Conservation (phyloP, 2,888 invertebrate species). For the Oscheius myriophilus region DNA sequence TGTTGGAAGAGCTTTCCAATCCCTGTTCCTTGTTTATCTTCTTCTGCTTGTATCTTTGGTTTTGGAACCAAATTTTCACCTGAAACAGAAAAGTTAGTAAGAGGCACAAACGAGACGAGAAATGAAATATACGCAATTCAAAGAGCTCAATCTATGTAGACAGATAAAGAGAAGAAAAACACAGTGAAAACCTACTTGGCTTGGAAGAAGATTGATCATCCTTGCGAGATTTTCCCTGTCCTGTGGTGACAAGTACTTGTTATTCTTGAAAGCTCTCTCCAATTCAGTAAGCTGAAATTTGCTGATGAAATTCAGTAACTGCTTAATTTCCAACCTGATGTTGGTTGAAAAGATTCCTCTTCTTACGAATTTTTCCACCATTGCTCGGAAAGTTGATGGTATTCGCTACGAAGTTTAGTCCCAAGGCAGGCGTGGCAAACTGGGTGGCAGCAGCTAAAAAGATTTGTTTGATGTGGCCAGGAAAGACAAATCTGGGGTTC, state of each 20-base stretch:
- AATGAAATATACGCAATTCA: background rate
- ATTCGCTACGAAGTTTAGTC: background rate
- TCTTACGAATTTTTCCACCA: constrained; percentile 77
- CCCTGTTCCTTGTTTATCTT: constrained; percentile 43
- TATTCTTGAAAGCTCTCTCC: constrained; percentile 86
- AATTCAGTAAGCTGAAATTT: constrained; percentile 71
- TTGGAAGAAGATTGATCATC: constrained; percentile 83
- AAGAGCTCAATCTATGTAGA: no score
- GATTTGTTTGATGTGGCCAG: constrained; percentile 15
- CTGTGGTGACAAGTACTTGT: constrained; percentile 87
- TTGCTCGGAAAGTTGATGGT: constrained; percentile 12
- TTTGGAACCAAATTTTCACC: constrained; percentile 62
- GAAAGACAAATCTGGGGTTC: constrained; percentile 5
- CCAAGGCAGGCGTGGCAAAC: constrained; percentile 7
- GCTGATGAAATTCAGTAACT: no score
- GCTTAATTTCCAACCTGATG: constrained; percentile 71
- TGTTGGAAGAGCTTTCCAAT: constrained; percentile 37
- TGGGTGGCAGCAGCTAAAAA: constrained; percentile 28
- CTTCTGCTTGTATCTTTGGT: constrained; percentile 58
- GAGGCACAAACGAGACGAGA: constrained; percentile 17
- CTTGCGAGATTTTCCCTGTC: constrained; percentile 87
- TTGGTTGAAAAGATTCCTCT: constrained; percentile 86
- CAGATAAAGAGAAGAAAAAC: no score
- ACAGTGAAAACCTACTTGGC: constrained; percentile 75
- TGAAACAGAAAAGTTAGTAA: constrained; percentile 26